A percentile compares a stretch with the other conserved stretches of the same genome.
Conservation (phyloP, 1,140 invertebrate species). For the Zaprionus lachaisei region DNA sequence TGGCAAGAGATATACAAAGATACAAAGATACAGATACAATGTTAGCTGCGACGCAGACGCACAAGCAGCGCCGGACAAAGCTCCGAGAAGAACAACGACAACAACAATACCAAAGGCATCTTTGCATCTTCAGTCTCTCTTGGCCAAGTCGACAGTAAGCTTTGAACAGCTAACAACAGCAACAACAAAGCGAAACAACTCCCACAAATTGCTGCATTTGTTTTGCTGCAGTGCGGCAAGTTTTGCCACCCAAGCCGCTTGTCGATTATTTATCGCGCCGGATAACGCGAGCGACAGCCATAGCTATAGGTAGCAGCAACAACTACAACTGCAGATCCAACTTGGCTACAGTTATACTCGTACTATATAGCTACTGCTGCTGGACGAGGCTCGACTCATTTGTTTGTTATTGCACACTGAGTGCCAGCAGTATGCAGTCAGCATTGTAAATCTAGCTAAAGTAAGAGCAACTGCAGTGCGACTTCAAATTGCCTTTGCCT, state of each 20-base stretch:
- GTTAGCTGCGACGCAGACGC: constrained; percentile 14
- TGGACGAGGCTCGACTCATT: background rate
- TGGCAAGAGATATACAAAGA: constrained; percentile 18
- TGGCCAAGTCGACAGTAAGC: constrained; percentile 33
- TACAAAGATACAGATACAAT: constrained; percentile 37
- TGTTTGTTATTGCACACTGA: background rate
- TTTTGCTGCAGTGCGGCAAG: constrained; percentile 2
- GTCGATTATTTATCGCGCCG: constrained; percentile 47
- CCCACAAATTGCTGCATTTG: constrained; percentile 26
- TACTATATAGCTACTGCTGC: background rate
- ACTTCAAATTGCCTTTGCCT: constrained; percentile 1
- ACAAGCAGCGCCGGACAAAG: constrained; percentile 21
- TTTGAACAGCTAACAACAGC: constrained; percentile 32
- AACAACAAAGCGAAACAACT: constrained; percentile 6
- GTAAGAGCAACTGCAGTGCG: constrained; percentile 7
- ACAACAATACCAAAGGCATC: constrained; percentile 26
- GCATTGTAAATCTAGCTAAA: background rate
- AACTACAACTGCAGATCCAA: background rate
- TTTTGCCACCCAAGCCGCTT: constrained; percentile 43
- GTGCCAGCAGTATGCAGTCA: background rate
- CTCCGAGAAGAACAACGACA: constrained; percentile 11
- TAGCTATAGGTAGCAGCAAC: constrained; percentile 8
- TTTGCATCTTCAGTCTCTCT: constrained; percentile 10
- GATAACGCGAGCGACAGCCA: constrained; percentile 32
- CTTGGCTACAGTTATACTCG: background rate